phyloP scores from a whole-genome alignment of 2,888 invertebrate genomes.

The Archips crataeganus region DNA sequence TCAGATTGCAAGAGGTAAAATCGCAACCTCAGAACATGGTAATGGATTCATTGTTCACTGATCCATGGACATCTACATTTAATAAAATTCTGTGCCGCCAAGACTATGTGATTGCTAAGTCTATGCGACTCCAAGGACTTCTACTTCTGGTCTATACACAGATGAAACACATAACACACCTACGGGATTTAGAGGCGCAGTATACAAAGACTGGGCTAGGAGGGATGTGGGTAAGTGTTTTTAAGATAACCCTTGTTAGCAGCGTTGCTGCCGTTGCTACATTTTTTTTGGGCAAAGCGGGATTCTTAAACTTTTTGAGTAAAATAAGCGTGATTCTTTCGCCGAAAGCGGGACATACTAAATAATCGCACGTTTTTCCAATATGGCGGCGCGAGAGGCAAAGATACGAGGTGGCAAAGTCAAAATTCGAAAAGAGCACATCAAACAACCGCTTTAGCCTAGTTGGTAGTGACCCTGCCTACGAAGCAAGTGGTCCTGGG shows the following conservation, averaged over 20 bases:
- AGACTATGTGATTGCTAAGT: conserved; percentile 92
- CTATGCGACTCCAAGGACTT: conserved; percentile 93
- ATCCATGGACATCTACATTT: conserved; percentile 93
- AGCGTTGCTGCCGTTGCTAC: no score
- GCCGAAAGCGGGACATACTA: no score
- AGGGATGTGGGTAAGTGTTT: conserved; percentile 93
- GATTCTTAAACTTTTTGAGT: no score
- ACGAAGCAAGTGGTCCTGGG: no score
- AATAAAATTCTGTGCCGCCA: conserved; percentile 89
- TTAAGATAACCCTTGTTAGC: not conserved
- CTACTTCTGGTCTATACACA: conserved; percentile 92
- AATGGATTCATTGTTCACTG: conserved; percentile 92
- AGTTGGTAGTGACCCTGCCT: no score
- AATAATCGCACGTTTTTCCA: no score
- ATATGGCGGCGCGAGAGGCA: no score
- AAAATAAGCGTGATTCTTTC: no score
- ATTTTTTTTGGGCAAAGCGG: no score
- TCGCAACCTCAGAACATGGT: conserved; percentile 94
- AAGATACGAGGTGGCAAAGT: no score
- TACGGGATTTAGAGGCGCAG: conserved; percentile 94
- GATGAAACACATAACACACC: conserved; percentile 91
- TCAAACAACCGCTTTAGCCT: no score
- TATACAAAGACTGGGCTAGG: conserved; percentile 96
- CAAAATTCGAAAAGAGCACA: no score
- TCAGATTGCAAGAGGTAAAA: conserved; percentile 95